phyloP scores from a whole-genome alignment of 1,140 invertebrate species.

The Ditylenchus dipsaci region DNA sequence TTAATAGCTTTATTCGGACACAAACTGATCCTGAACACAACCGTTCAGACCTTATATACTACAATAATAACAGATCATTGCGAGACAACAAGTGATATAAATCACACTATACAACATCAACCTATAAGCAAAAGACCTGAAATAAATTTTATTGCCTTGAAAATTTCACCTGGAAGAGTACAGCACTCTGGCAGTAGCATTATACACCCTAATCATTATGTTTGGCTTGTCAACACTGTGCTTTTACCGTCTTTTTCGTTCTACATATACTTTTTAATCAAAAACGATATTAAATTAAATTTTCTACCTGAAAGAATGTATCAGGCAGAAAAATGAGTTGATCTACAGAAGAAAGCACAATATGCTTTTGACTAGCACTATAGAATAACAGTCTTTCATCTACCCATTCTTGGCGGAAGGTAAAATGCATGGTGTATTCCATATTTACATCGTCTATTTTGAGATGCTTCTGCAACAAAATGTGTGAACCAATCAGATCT shows the following conservation, averaged over 20 bases:
- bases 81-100: too few species aligned
- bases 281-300: not conserved
- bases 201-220: conserved; percentile 87
- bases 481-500: too few species aligned
- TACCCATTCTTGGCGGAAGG: conserved; percentile 89
- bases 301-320: conserved; percentile 54
- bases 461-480: conserved; percentile 75
- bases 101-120: too few species aligned
- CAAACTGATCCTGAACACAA: too few species aligned
- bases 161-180: conserved; percentile 68
- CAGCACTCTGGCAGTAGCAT: conserved; percentile 78
- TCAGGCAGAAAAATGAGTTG: conserved; percentile 51
- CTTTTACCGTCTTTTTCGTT: conserved; percentile 95
- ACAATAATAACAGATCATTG: too few species aligned
- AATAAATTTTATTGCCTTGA: too few species aligned
- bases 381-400: conserved; percentile 80
- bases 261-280: conserved; percentile 72
- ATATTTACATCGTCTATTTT: conserved; percentile 98
- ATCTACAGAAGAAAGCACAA: conserved; percentile 38
- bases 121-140: too few species aligned
- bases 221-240: conserved; percentile 73
- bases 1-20: too few species aligned
- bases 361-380: conserved; percentile 34
- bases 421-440: conserved; percentile 70
- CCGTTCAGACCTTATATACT: too few species aligned